Evolutionary conservation across 2,113 vertebrate genomes (phyloP), one percentile per base, ranked within the genome.

Genomic region (Piprites chloris): DNA sequence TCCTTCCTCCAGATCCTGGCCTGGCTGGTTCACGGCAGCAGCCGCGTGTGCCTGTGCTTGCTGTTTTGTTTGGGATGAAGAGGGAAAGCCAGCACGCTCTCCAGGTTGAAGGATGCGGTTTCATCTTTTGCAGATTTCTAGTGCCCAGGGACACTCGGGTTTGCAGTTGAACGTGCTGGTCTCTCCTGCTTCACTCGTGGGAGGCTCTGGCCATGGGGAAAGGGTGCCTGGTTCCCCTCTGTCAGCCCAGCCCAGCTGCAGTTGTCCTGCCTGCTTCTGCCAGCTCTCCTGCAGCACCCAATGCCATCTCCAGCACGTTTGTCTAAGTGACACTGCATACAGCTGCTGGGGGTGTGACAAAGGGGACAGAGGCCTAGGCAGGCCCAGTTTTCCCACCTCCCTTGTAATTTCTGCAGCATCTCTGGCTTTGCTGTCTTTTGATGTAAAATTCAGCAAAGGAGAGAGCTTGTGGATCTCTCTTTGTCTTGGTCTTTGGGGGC

Each of bases 141-240:
- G 33, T 2, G 23, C 26, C 10, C 7, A 4, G 71, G 33, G 30
- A 19, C 21, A 0, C 20, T 30, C 6, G 5, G 0, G 16, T 55
- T 52, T 65, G 67, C n/a, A 24, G 24, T 9, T 2, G 35, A 44
- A 19, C 0, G 0, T 0, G 0, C 32, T 32, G 18, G 46, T 14
- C 39, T 79, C 9, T 61, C 53, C 33, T 16, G 6, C 46, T 50
- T 59, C 0, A 1, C 52, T 47, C 6, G 2, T 8, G 52, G 18
- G 9, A 33, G 21, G 24, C 53, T 73, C 21, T 24, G 30, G 14
- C 59, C 4, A 0, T 41, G 55, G 55, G 26, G 66, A 39, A 50
- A n/a, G 35, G 1, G 1, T 0, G 2, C 23, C 18, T 18, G 47
- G 17, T 21, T 39, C 37, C 30, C 26, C 47, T 50, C 23, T 0